Percentiles rank a stretch among this genome's conserved stretches.
These are phyloP conservation scores for Notolabrus celidotus DNA, from an alignment of 2,797 vertebrate genomes.

Conservation along the genomic window DNA sequence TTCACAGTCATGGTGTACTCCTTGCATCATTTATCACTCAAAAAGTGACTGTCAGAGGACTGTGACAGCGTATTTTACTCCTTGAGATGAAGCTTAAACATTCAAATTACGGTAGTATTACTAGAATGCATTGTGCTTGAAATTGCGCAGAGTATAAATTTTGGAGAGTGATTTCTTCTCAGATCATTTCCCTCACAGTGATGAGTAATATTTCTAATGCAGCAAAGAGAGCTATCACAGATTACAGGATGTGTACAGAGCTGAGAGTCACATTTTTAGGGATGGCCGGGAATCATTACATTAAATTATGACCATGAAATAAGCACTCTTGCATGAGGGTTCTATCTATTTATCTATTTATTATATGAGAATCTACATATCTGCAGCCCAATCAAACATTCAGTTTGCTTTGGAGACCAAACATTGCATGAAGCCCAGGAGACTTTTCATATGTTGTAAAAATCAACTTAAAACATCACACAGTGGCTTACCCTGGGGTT, in stretches of 20 bases:
- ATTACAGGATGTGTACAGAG: neutral
- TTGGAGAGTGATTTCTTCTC: conserved; percentile 33
- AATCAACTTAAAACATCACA: conserved; percentile 46
- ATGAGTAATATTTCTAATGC: conserved; percentile 24
- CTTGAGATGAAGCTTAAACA: conserved; percentile 13
- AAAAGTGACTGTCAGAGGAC: conserved; percentile 27
- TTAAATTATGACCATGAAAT: conserved; percentile 10
- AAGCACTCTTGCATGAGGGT: neutral
- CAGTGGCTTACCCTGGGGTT: conserved; percentile 6
- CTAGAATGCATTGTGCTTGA: conserved; percentile 7
- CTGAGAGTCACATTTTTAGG: conserved; percentile 3
- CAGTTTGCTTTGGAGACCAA: conserved; percentile 46
- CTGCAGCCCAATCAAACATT: conserved; percentile 48
- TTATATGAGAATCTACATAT: conserved; percentile 7
- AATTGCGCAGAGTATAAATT: too few relatives aligned
- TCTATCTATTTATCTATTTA: conserved; percentile 17
- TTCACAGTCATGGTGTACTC: conserved; percentile 7
- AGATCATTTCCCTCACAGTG: conserved; percentile 13
- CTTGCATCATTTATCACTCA: conserved; percentile 13
- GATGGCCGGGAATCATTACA: neutral
- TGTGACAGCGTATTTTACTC: conserved; percentile 20
- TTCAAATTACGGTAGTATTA: conserved; percentile 18
- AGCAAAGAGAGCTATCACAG: conserved; percentile 8
- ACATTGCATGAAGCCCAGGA: conserved; percentile 16
- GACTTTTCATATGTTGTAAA: conserved; percentile 33